Evolutionary conservation across 2,113 vertebrate species (phyloP).

Genomic region (Peromyscus polionotus): DNA sequence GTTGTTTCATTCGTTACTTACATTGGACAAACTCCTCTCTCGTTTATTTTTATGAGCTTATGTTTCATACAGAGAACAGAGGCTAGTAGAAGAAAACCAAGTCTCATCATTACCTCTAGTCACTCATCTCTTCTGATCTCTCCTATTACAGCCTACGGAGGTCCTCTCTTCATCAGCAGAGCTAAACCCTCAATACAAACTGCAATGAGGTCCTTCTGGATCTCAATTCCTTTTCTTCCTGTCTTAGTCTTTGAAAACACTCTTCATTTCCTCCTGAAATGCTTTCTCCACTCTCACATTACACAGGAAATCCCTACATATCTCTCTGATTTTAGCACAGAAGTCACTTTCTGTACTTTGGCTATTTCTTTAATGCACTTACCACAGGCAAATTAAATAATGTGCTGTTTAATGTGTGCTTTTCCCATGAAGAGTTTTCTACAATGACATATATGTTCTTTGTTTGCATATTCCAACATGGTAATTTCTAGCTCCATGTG

Average conservation of each 20-base stretch:
- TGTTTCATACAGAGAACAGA: background rate
- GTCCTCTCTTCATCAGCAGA: background rate
- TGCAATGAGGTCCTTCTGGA: background rate
- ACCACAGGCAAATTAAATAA: background rate
- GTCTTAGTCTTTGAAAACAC: background rate
- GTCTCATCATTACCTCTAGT: background rate
- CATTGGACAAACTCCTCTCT: background rate
- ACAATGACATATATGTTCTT: background rate
- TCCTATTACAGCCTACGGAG: background rate
- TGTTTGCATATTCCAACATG: background rate
- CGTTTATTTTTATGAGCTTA: conserved; percentile 27
- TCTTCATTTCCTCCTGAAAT: background rate
- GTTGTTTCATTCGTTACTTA: background rate
- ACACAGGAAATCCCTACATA: background rate
- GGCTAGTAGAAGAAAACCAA: background rate
- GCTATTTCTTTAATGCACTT: background rate
- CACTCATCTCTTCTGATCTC: background rate
- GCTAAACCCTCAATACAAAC: background rate
- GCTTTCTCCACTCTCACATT: background rate
- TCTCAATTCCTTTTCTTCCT: background rate
- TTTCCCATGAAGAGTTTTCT: background rate
- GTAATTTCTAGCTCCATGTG: background rate
- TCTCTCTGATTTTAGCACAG: background rate
- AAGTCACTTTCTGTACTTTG: background rate
- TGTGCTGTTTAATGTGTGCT: background rate